Base-by-base conservation (phyloP, 2,797 vertebrate genomes). In the Gymnoscopelus braueri region DNA sequence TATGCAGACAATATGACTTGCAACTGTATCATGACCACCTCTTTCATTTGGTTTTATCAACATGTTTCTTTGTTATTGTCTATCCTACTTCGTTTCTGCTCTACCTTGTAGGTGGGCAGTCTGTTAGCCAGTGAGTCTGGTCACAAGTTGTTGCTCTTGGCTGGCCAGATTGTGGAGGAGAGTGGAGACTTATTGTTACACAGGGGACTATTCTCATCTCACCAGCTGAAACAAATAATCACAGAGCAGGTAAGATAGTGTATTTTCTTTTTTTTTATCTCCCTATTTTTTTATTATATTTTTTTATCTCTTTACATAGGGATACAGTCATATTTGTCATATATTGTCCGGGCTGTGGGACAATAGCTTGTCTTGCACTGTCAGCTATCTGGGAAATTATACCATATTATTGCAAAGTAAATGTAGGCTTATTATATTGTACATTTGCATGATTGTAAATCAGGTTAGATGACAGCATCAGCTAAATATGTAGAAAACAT, bases 121-220 rank as follows among this genome's bases (percentile, higher is more conserved):
- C 92, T 99, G 63, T 90, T 99, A 71, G 94, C 94, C 1, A 94
- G 94, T 12, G 88, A 93, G 0, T 96, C 96, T 0, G 92, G 87
- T 64, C 92, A 97, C 84, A 98, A 99, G 87, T 89, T 99, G 83
- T 79, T 99, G 77, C 93, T 99, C 79, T 93, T 98, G 0, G 92
- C 95, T 0, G 97, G 97, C n/a, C 95, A 95, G 75, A 97, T 94
- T 23, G 88, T 94, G 72, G 97, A 98, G 87, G 94, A 93, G 29
- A 96, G 94, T 0, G 96, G 97, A 35, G 96, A 97, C 60, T 89
- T 98, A 75, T 86, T 98, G 78, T 93, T 98, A 52, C 95, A 97
- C 88, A 94, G 78, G 0, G 97, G 97, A 53, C 92, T 94, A 63
- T 97, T 99, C 77, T 95, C 94, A 0, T 83, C 95, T 23, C 83